These are phyloP conservation scores for Papilio aristodemus DNA, from an alignment of 1,140 invertebrate species.

Conservation along the genomic window DNA sequence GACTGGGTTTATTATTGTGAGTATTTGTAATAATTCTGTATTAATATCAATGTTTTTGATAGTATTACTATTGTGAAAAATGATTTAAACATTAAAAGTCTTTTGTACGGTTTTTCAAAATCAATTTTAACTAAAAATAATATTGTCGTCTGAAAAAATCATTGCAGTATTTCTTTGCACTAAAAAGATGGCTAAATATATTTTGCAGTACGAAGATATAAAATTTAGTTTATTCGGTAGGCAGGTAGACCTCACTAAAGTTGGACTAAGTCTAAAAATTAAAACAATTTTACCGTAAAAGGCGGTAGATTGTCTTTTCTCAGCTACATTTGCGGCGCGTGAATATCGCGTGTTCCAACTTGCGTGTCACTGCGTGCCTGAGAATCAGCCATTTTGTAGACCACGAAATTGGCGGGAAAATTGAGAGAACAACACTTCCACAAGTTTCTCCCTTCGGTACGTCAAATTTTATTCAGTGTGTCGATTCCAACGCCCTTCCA, in stretches of 20 bases:
- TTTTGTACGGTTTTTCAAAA: too few species aligned
- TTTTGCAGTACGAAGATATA: too few species aligned
- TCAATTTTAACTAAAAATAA: constrained; percentile 7
- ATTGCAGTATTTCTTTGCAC: too few species aligned
- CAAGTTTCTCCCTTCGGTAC: constrained; percentile 39
- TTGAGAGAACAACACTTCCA: constrained; percentile 72
- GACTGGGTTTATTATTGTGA: constrained; percentile 8
- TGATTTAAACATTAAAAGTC: not conserved
- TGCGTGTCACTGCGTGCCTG: constrained; percentile 62
- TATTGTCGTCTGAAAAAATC: too few species aligned
- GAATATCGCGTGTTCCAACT: constrained; percentile 50
- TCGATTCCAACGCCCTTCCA: constrained; percentile 10
- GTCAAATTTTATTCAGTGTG: constrained; percentile 42
- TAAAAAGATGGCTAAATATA: too few species aligned
- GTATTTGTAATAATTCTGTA: not conserved
- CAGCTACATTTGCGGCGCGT: constrained; percentile 25
- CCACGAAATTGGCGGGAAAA: constrained; percentile 72
- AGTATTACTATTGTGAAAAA: not conserved
- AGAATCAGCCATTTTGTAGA: constrained; percentile 67
- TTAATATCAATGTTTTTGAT: not conserved
- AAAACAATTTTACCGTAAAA: constrained; percentile 1
- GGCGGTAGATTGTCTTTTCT: constrained; percentile 4
- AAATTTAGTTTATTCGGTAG: too few species aligned
- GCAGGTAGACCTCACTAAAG: too few species aligned
- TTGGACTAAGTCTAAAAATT: too few species aligned